Conservation (phyloP, 2,113 vertebrate species). For the Rhinoptilus africanus region DNA sequence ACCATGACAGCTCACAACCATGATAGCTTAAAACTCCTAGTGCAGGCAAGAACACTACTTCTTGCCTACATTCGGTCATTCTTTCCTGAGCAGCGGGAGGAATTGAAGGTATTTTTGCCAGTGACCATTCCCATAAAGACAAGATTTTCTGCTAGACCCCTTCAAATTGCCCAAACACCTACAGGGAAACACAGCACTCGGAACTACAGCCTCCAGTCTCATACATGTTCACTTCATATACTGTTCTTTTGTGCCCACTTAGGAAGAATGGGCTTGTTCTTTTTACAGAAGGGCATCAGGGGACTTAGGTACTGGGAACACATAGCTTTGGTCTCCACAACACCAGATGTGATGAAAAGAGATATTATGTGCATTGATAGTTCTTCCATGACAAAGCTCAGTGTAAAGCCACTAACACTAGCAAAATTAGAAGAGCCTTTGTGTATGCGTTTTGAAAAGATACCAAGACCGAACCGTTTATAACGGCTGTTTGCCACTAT, state of each 20-base stretch:
- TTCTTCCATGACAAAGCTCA: background rate
- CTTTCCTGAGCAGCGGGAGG: background rate
- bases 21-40: background rate
- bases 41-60: background rate
- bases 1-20: background rate
- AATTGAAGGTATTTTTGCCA: background rate
- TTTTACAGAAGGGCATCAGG: background rate
- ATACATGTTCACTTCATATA: background rate
- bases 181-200: background rate
- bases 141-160: background rate
- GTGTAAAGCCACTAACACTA: background rate
- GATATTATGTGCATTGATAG: background rate
- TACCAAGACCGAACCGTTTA: background rate
- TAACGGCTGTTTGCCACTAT: background rate
- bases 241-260: background rate
- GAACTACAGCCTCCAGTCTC: background rate
- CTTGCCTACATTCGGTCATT: background rate
- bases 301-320: background rate
- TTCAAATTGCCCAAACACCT: background rate
- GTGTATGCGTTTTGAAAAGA: background rate
- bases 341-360: background rate
- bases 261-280: background rate
- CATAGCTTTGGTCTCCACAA: background rate
- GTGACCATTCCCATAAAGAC: background rate
- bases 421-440: background rate